Base-by-base conservation (phyloP, 92 coral and sea anemone species). In the Zoanthus gigantus region DNA sequence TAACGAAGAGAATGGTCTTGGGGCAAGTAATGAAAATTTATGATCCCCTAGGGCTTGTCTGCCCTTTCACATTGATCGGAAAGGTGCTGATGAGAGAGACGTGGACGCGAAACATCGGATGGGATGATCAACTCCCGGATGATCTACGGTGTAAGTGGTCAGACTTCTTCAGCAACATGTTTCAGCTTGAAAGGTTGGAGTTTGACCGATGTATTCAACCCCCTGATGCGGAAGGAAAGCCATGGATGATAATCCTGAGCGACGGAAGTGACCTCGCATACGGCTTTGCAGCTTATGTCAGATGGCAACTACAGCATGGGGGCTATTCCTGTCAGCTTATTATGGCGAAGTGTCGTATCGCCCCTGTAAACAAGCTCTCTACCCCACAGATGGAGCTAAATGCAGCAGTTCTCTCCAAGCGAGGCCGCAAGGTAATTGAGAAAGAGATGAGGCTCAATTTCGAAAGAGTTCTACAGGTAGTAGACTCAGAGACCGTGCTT, bases 401-500 rank as follows among this genome's bases (percentile, higher is more conserved):
- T 23, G 23, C 23, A 23, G 23, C 92, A 12, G 94, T 89, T 60
- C 3, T 88, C 77, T 91, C 89, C 60, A 91, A 93, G 68, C 77
- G 90, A 23, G 23, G 23, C 23, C 23, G 23, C 23, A 23, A 23
- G 23, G 23, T 23, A 23, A 23, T 23, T 23, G 23, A 23, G 23
- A 23, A 23, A 23, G 23, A 23, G 23, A 23, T 23, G 23, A 23
- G 23, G 23, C 23, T 83, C 79, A 73, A 90, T 2, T 94, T 94
- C 52, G 94, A 89, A 77, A 79, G 68, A 18, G 90, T 86, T 31
- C 78, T 91, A 37, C 96, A 93, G 23, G 52, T 93, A 14, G 96
- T 93, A 0, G 94, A 93, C 82, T 93, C 94, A 1, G 93, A 91
- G 79, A 93, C 96, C 23, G 96, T 91, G 16, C 47, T 93, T 63